phyloP scores from a whole-genome alignment of 2,888 invertebrate species.

The Tortricodes alternella region DNA sequence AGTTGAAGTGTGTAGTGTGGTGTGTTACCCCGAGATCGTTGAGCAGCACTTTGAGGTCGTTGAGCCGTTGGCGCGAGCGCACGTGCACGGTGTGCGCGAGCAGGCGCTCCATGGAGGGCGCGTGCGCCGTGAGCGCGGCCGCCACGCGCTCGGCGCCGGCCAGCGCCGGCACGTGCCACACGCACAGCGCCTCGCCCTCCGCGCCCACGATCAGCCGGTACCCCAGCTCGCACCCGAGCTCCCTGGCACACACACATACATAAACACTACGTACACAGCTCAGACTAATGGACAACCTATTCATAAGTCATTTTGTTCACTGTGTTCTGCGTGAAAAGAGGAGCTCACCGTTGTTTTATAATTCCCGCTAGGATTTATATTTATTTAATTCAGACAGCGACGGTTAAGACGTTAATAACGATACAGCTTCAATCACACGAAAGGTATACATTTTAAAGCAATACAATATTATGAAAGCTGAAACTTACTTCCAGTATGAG shows the following conservation, averaged over 20 bases:
- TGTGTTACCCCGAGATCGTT: constrained; percentile 83
- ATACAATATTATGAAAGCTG: too few species aligned
- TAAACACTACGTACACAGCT: too few species aligned
- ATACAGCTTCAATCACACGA: too few species aligned
- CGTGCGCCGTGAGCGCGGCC: constrained; percentile 93
- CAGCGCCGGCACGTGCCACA: constrained; percentile 85
- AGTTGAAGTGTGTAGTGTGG: neutral
- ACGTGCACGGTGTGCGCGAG: constrained; percentile 98
- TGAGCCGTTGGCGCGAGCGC: constrained; percentile 91
- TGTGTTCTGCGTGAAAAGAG: too few species aligned
- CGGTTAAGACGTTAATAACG: too few species aligned
- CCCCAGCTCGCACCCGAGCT: constrained; percentile 92
- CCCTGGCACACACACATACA: constrained; percentile 58
- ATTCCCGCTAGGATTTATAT: too few species aligned
- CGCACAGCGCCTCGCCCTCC: constrained; percentile 81
- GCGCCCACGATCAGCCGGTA: constrained; percentile 95
- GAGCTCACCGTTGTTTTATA: too few species aligned
- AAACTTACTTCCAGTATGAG: constrained; percentile 94
- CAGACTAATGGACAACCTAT: too few species aligned
- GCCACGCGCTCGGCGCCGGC: constrained; percentile 77
- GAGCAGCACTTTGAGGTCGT: constrained; percentile 90
- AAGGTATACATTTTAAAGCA: too few species aligned
- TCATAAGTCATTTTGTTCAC: too few species aligned
- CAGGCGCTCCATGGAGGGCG: constrained; percentile 96
- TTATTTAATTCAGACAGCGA: too few species aligned